phyloP scores from a whole-genome alignment of 2,113 vertebrate genomes.

The Pteronura brasiliensis region DNA sequence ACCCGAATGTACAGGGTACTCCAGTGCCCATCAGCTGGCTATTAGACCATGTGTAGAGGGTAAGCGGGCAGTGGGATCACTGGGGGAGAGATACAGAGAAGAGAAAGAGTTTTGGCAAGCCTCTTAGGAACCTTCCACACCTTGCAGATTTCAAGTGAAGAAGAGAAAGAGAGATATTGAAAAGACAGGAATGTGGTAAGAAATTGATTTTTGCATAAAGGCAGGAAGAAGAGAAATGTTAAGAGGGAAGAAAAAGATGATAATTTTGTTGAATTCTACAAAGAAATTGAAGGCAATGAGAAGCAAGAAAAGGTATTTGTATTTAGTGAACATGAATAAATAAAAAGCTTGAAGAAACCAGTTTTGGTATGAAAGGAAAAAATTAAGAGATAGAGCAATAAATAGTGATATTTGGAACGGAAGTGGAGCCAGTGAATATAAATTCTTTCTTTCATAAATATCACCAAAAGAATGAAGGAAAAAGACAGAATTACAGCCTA shows the following conservation, averaged over 20 bases:
- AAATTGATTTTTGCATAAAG: not conserved
- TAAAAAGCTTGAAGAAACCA: not conserved
- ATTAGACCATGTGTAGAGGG: not conserved
- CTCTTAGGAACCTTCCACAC: not conserved
- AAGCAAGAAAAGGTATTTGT: not conserved
- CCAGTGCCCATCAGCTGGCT: rapidly evolving
- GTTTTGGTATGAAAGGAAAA: not conserved
- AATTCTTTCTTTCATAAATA: not conserved
- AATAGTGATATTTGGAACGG: not conserved
- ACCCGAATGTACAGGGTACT: too few relatives aligned
- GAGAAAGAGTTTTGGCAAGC: not conserved
- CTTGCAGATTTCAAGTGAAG: not conserved
- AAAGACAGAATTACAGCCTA: not conserved
- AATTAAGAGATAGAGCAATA: not conserved
- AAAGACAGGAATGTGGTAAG: not conserved
- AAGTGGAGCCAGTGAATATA: not conserved
- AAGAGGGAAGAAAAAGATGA: not conserved
- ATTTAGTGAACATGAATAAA: not conserved
- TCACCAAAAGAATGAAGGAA: not conserved
- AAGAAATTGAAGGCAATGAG: not conserved
- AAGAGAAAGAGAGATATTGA: not conserved
- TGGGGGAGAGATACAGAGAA: not conserved
- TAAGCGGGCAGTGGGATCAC: too few relatives aligned
- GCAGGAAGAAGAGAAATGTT: not conserved
- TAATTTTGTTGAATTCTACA: not conserved